Conservation (phyloP, 2,888 invertebrate species). For the Stomorhina lunata region DNA sequence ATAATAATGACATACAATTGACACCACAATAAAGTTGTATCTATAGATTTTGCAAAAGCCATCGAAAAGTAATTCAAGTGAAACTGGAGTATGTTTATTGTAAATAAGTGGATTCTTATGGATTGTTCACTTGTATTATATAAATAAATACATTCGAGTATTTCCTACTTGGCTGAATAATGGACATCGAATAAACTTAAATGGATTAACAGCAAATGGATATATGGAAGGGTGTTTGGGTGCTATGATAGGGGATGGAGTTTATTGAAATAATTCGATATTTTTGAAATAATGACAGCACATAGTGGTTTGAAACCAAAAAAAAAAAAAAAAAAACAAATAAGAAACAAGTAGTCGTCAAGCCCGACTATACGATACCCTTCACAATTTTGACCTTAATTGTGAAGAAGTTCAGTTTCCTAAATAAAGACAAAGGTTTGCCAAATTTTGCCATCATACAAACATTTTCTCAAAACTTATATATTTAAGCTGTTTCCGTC, state of each 20-base stretch:
- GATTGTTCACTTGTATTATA: background rate
- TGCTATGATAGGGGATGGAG: background rate
- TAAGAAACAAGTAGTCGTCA: no score
- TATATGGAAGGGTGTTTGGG: background rate
- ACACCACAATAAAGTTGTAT: slow-evolving; percentile 55
- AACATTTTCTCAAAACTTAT: no score
- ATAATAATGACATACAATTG: slow-evolving; percentile 61
- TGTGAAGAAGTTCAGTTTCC: no score
- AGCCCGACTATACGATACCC: no score
- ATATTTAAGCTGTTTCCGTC: no score
- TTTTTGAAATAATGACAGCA: background rate
- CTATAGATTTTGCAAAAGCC: slow-evolving; percentile 21
- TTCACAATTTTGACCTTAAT: no score
- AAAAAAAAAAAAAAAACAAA: no score
- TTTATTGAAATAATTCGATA: background rate
- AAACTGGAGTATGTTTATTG: background rate
- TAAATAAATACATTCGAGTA: no score
- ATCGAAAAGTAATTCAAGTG: slow-evolving; percentile 6
- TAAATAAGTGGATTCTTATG: background rate
- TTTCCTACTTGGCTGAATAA: slow-evolving; percentile 47
- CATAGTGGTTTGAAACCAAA: no score
- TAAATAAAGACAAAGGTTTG: no score
- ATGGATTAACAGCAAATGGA: background rate
- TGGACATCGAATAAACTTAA: slow-evolving; percentile 47
- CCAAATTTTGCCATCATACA: no score